These are phyloP conservation scores for Cataglyphis cursor DNA, from an alignment of 2,888 invertebrate genomes.

Conservation along the genomic window DNA sequence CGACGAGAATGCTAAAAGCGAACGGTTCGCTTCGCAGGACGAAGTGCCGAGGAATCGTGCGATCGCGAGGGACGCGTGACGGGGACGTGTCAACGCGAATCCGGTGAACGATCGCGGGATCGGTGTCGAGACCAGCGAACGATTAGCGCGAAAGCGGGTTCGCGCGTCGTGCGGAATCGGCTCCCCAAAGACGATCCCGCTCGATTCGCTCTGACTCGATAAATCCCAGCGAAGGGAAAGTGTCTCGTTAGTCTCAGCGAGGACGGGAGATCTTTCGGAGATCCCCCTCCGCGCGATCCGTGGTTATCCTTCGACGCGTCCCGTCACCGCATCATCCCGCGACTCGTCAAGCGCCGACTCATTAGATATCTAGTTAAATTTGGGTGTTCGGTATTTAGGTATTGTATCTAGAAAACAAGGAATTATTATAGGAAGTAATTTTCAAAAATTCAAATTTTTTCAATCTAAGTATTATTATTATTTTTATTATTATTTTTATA, in stretches of 20 bases:
- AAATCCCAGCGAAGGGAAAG: conserved; percentile 77
- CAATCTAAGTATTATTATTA: not conserved
- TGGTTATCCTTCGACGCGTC: conserved; percentile 53
- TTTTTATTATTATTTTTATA: not conserved
- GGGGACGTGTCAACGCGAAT: conserved; percentile 63
- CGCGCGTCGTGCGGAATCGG: conserved; percentile 70
- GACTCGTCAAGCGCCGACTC: not conserved
- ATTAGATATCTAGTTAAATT: not conserved
- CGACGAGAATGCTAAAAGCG: not conserved
- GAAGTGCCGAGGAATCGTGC: conserved; percentile 44
- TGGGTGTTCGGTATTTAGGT: not conserved
- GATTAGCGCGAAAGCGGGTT: conserved; percentile 73
- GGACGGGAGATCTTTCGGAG: conserved; percentile 70
- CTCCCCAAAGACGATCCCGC: conserved; percentile 4
- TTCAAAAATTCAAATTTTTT: not conserved
- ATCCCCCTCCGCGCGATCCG: conserved; percentile 72
- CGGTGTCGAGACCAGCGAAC: conserved; percentile 74
- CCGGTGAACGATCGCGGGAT: conserved; percentile 68
- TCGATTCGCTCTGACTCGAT: conserved; percentile 60
- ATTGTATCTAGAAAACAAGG: not conserved
- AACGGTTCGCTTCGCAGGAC: conserved; percentile 47
- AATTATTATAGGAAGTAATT: not conserved
- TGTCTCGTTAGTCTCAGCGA: conserved; percentile 75
- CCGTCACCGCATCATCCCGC: conserved; percentile 9
- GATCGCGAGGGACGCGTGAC: conserved; percentile 59